Percentiles rank a stretch among this genome's conserved stretches.
phyloP scores from a whole-genome alignment of 2,797 vertebrate species.

The Austrolebias charrua region DNA sequence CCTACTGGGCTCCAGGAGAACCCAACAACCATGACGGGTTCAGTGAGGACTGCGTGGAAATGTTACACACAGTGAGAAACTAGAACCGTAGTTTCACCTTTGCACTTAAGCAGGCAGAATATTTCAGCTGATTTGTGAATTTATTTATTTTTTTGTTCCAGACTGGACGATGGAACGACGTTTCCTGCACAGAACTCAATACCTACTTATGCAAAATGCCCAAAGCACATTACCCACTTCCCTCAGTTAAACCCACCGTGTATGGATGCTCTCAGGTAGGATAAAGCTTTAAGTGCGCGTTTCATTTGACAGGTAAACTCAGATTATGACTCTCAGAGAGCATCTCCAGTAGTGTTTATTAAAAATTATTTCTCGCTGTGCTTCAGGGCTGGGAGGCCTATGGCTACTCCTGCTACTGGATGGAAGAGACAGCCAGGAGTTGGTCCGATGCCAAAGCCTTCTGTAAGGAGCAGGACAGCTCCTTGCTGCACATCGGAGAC shows the following conservation, averaged over 20 bases:
- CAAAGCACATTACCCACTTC: conserved; percentile 78
- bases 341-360: background rate
- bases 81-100: background rate
- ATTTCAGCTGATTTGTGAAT: background rate
- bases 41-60: conserved; percentile 80
- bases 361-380: background rate
- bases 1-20: conserved; percentile 81
- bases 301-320: background rate
- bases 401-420: conserved; percentile 80
- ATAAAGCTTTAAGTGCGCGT: background rate
- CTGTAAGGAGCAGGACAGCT: conserved; percentile 62
- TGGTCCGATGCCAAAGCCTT: conserved; percentile 76
- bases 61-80: conserved; percentile 68
- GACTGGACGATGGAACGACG: conserved; percentile 81
- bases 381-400: conserved; percentile 81
- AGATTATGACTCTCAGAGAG: background rate
- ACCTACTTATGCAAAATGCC: conserved; percentile 78
- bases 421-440: conserved; percentile 70
- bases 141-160: conserved; percentile 35
- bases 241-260: conserved; percentile 74
- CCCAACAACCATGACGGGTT: conserved; percentile 80
- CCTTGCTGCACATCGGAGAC: conserved; percentile 78
- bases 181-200: conserved; percentile 78
- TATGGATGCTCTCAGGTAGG: conserved; percentile 79
- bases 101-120: background rate